phyloP scores from a whole-genome alignment of 2,888 invertebrate species.

The Lobophora halterata region DNA sequence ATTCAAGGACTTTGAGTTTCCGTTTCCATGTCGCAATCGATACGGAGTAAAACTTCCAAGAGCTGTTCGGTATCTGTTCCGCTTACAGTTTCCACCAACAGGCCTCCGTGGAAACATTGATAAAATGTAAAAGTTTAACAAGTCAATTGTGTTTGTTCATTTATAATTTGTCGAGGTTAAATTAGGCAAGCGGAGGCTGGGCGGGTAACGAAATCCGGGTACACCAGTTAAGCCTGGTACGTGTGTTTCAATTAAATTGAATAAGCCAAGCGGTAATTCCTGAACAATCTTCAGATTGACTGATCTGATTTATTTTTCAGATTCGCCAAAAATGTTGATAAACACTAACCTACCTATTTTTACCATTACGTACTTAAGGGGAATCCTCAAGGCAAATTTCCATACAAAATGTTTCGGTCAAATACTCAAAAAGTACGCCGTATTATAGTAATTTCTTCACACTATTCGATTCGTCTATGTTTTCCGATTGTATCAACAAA shows the following conservation, averaged over 20 bases:
- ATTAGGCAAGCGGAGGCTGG: slow-evolving; percentile 42
- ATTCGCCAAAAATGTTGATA: slow-evolving; percentile 25
- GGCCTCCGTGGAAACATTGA: slow-evolving; percentile 27
- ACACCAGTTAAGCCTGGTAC: slow-evolving; percentile 43
- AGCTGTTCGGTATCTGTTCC: slow-evolving; percentile 10
- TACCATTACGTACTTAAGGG: slow-evolving; percentile 11
- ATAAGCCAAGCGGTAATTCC: slow-evolving; percentile 41
- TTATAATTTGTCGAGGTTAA: slow-evolving; percentile 45
- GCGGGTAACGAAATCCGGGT: slow-evolving; percentile 42
- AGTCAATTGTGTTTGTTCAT: slow-evolving; percentile 42
- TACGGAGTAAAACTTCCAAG: slow-evolving; percentile 17
- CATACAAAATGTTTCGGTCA: no score
- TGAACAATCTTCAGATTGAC: slow-evolving; percentile 27
- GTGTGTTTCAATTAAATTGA: slow-evolving; percentile 52
- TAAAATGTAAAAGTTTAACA: slow-evolving; percentile 41
- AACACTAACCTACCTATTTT: slow-evolving; percentile 12
- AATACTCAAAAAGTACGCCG: no score
- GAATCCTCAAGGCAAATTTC: no score
- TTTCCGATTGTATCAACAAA: no score
- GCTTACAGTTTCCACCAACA: slow-evolving; percentile 7
- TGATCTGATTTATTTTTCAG: slow-evolving; percentile 30
- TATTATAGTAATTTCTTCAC: no score
- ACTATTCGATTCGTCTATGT: no score
- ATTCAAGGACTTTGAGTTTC: neutral
- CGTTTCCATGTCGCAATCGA: slow-evolving; percentile 11